Conservation (phyloP, 2,888 invertebrate genomes). For the Netelia melanura region DNA sequence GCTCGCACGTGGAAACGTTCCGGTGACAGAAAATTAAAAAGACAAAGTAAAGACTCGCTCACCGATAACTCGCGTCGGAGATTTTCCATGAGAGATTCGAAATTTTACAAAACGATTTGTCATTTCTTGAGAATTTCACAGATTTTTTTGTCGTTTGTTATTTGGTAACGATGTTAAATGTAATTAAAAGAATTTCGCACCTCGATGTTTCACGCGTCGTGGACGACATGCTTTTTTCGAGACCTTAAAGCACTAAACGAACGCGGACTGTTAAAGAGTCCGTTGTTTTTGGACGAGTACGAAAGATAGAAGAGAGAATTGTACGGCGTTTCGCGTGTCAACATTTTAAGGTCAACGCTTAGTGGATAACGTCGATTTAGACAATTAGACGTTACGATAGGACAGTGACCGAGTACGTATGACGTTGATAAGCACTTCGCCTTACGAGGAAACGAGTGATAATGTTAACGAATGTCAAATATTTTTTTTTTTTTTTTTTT, state of each 20-base stretch:
- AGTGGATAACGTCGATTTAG: neutral
- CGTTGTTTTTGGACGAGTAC: neutral
- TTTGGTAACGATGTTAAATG: neutral
- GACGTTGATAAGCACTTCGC: constrained; percentile 19
- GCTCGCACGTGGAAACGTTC: neutral
- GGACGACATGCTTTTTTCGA: neutral
- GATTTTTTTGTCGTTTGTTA: neutral
- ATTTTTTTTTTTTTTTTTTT: neutral
- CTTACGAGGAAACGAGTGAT: neutral
- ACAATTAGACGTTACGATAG: constrained; percentile 34
- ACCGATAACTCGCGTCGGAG: no score
- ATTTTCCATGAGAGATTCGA: no score
- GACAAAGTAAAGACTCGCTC: no score
- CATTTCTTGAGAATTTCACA: neutral
- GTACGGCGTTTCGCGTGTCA: neutral
- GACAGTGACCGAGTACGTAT: neutral
- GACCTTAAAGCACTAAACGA: neutral
- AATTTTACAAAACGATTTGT: neutral
- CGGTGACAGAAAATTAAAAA: no score
- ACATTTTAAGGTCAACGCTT: constrained; percentile 28
- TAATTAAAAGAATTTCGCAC: neutral
- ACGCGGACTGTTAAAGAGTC: neutral
- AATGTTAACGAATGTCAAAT: neutral
- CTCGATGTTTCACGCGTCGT: no score
- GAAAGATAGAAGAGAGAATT: neutral